Evolutionary conservation across 2,888 invertebrate species (phyloP).

Genomic region (Cataglyphis livida): DNA sequence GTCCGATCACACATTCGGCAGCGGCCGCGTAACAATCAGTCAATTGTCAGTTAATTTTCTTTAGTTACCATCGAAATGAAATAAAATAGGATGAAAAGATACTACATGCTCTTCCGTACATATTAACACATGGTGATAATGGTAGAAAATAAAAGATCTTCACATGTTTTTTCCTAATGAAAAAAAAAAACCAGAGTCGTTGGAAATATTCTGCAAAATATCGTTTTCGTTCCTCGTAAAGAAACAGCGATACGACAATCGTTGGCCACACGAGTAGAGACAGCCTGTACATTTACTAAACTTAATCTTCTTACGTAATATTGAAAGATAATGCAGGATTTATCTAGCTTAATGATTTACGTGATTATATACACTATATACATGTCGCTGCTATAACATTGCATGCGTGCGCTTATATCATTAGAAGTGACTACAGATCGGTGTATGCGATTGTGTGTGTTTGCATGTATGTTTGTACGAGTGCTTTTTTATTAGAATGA

Average conservation of each 20-base stretch:
- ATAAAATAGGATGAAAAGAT: slow-evolving; percentile 28
- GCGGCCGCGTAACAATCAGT: slow-evolving; percentile 67
- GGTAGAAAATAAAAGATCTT: slow-evolving; percentile 53
- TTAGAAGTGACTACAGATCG: slow-evolving; percentile 76
- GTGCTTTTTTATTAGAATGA: slow-evolving; percentile 70
- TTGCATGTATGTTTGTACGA: slow-evolving; percentile 38
- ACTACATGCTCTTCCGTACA: background rate
- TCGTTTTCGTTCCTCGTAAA: slow-evolving; percentile 55
- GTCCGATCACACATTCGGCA: slow-evolving; percentile 64
- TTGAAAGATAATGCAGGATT: slow-evolving; percentile 82
- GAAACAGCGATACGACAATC: slow-evolving; percentile 74
- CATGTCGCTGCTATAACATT: slow-evolving; percentile 77
- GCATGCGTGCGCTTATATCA: slow-evolving; percentile 75
- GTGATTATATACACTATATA: slow-evolving; percentile 84
- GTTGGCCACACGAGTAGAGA: slow-evolving; percentile 80
- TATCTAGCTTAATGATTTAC: slow-evolving; percentile 80
- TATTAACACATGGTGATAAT: background rate
- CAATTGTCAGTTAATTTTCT: slow-evolving; percentile 49
- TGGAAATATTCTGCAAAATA: slow-evolving; percentile 65
- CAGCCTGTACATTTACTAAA: slow-evolving; percentile 83
- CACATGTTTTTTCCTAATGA: slow-evolving; percentile 49
- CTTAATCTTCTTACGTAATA: slow-evolving; percentile 78
- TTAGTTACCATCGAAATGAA: slow-evolving; percentile 44
- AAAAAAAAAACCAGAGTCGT: slow-evolving; percentile 54
- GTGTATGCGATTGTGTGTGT: slow-evolving; percentile 60